These are phyloP conservation scores for Drosophila mayri DNA, from an alignment of 1,140 invertebrate species.

Conservation along the genomic window DNA sequence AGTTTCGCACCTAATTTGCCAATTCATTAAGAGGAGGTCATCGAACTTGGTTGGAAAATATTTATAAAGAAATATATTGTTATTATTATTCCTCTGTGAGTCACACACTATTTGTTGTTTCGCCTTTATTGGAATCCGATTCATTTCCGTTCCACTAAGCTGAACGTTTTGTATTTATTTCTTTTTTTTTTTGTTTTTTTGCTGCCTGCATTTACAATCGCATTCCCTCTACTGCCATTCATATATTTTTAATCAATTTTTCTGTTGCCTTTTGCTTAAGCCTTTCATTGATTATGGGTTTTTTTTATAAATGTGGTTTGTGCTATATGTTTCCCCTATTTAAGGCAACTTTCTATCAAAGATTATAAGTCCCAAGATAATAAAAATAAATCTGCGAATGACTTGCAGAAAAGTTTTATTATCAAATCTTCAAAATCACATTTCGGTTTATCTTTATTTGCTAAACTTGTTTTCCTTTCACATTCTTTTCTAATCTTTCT, in stretches of 20 bases:
- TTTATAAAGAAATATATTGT: neutral
- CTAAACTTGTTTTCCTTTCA: slow-evolving; percentile 26
- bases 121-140: slow-evolving; percentile 23
- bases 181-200: neutral
- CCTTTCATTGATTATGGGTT: slow-evolving; percentile 19
- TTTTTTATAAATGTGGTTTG: neutral
- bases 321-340: neutral
- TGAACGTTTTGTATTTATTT: slow-evolving; percentile 16
- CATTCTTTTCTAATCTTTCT: slow-evolving; percentile 19
- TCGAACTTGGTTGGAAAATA: slow-evolving; percentile 17
- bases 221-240: slow-evolving; percentile 15
- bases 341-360: slow-evolving; percentile 25
- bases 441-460: slow-evolving; percentile 11
- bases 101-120: slow-evolving; percentile 11
- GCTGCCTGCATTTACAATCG: slow-evolving; percentile 33
- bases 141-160: slow-evolving; percentile 45
- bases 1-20: slow-evolving; percentile 62
- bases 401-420: slow-evolving; percentile 14
- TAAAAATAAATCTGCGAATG: slow-evolving; percentile 25
- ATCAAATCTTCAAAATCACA: slow-evolving; percentile 24
- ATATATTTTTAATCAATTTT: slow-evolving; percentile 63
- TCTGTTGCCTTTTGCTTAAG: slow-evolving; percentile 1
- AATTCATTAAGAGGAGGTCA: slow-evolving; percentile 18
- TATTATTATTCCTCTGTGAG: slow-evolving; percentile 4
- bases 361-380: slow-evolving; percentile 1